These are phyloP conservation scores for Schizopygopsis malacanthus DNA, from an alignment of 2,797 vertebrate genomes.

Conservation along the genomic window DNA sequence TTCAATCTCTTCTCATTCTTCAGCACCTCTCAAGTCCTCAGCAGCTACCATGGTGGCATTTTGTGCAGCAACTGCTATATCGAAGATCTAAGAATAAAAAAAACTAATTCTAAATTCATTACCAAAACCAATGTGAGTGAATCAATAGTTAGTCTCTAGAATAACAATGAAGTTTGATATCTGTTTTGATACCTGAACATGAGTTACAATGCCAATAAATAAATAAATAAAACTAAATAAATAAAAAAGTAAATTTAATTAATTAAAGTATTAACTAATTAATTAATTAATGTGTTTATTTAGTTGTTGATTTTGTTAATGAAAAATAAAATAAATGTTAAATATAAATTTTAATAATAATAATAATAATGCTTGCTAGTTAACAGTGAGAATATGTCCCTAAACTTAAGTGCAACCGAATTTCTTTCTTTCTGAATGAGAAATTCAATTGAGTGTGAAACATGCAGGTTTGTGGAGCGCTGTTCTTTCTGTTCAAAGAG, in stretches of 20 bases:
- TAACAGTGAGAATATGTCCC: not conserved
- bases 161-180: too few relatives aligned
- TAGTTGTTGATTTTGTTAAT: not conserved
- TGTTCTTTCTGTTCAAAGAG: slow-evolving; percentile 62
- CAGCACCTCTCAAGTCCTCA: slow-evolving; percentile 31
- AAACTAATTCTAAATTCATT: not conserved
- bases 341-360: not conserved
- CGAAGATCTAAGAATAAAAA: not conserved
- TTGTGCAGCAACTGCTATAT: not conserved
- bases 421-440: slow-evolving; percentile 61
- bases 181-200: not conserved
- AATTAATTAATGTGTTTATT: not conserved
- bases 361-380: not conserved
- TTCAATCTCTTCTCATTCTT: slow-evolving; percentile 50
- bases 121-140: not conserved
- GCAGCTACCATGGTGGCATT: not conserved
- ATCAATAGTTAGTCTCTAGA: not conserved
- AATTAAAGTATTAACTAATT: too few relatives aligned
- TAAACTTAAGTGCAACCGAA: not conserved
- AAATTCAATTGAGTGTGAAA: slow-evolving; percentile 77
- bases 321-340: not conserved
- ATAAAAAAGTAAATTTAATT: too few relatives aligned
- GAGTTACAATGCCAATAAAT: not conserved
- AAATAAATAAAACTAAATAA: too few relatives aligned
- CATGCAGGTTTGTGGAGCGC: slow-evolving; percentile 65